phyloP scores from a whole-genome alignment of 1,140 invertebrate species.

The Magallana gigas region DNA sequence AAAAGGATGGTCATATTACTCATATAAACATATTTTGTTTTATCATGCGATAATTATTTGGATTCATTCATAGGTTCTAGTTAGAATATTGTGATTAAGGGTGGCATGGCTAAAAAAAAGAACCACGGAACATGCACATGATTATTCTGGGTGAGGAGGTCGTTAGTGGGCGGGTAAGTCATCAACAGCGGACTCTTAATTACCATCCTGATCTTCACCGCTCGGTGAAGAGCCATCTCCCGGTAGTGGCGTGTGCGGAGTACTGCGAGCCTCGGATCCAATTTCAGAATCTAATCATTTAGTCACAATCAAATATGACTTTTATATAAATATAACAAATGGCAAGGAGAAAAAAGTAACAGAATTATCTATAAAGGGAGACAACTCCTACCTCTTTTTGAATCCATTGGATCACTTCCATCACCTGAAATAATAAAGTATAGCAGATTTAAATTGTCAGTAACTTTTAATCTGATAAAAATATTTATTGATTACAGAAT shows the following conservation, averaged over 20 bases:
- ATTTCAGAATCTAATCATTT: slow-evolving; percentile 4
- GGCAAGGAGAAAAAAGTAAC: too few relatives aligned
- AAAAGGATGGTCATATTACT: too few relatives aligned
- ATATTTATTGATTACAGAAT: background rate
- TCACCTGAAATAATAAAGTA: background rate
- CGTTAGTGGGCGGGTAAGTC: background rate
- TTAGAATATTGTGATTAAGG: background rate
- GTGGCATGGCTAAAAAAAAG: background rate
- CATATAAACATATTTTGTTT: too few relatives aligned
- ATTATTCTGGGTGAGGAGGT: background rate
- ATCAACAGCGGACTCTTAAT: background rate
- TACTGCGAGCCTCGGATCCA: background rate
- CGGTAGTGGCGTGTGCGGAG: background rate
- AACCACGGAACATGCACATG: background rate
- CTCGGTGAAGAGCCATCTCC: slow-evolving; percentile 2
- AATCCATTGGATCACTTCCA: slow-evolving; percentile 3
- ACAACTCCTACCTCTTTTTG: slow-evolving; percentile 23
- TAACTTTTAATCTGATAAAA: background rate
- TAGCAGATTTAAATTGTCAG: background rate
- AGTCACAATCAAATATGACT: background rate
- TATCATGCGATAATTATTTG: too few relatives aligned
- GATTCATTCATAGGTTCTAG: background rate
- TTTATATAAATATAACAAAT: too few relatives aligned
- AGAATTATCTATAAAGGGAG: background rate
- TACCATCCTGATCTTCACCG: slow-evolving; percentile 17